These are phyloP conservation scores for Trachemys scripta DNA, from an alignment of 2,113 vertebrate genomes.

Conservation along the genomic window DNA sequence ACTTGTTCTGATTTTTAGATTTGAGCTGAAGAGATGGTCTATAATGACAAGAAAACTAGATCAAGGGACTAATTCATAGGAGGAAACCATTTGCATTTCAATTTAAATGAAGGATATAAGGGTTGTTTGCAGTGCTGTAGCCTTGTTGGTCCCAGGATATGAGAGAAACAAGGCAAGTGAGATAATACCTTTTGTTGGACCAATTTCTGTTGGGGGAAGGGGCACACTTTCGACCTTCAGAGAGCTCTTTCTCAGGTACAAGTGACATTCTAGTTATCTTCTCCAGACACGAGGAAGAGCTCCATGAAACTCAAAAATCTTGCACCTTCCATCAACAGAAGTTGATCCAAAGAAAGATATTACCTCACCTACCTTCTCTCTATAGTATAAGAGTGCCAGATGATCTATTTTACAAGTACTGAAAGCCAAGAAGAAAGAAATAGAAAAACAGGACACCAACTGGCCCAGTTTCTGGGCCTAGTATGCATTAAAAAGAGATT, in stretches of 20 bases:
- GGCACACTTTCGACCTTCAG: too few relatives aligned
- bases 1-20: conserved; percentile 72
- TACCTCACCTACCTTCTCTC: background rate
- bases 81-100: conserved; percentile 72
- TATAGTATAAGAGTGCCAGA: conserved; percentile 36
- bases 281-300: background rate
- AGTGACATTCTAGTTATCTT: background rate
- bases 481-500: background rate
- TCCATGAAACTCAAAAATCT: background rate
- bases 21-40: conserved; percentile 56
- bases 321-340: background rate
- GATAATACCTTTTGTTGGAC: background rate
- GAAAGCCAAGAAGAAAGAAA: background rate
- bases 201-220: background rate
- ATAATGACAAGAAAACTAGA: conserved; percentile 60
- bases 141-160: background rate
- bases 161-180: background rate
- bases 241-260: background rate
- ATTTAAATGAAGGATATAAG: conserved; percentile 57
- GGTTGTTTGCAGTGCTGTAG: background rate
- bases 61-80: conserved; percentile 66
- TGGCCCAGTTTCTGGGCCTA: background rate
- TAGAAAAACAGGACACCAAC: background rate
- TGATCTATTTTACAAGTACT: conserved; percentile 46
- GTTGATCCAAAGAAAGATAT: background rate